Evolutionary conservation across 2,797 vertebrate species (phyloP).

Genomic region (Pelodytes ibericus): DNA sequence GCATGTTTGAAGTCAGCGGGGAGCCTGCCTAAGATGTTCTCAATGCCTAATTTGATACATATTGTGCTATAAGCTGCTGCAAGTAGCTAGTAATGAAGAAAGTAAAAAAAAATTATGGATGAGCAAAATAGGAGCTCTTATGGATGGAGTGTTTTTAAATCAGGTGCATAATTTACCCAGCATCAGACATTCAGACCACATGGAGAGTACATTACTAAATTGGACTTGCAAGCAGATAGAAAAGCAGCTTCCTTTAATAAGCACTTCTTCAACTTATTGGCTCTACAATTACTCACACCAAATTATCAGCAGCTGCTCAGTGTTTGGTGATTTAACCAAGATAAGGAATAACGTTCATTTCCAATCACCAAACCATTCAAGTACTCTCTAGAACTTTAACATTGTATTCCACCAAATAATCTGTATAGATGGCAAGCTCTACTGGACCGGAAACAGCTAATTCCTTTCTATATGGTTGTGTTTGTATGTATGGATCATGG

Average conservation of each 20-base stretch:
- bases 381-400: constrained; percentile 75
- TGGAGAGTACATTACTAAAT: constrained; percentile 85
- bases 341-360: constrained; percentile 79
- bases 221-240: constrained; percentile 85
- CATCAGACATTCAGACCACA: constrained; percentile 80
- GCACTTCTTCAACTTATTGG: constrained; percentile 85
- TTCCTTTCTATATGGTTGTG: background rate
- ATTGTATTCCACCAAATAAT: background rate
- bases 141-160: constrained; percentile 86
- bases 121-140: constrained; percentile 83
- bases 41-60: constrained; percentile 85
- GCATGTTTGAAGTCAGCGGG: constrained; percentile 79
- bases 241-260: constrained; percentile 87
- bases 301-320: constrained; percentile 84
- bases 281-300: constrained; percentile 85
- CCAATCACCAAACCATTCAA: constrained; percentile 84
- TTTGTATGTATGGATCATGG: background rate
- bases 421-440: constrained; percentile 8
- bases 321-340: constrained; percentile 79
- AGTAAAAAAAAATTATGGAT: constrained; percentile 84
- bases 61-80: constrained; percentile 80
- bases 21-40: constrained; percentile 81
- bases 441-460: background rate
- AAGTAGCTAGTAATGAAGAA: constrained; percentile 80
- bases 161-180: constrained; percentile 86